Conservation (phyloP, 2,113 vertebrate genomes). For the Crotalus viridis region DNA sequence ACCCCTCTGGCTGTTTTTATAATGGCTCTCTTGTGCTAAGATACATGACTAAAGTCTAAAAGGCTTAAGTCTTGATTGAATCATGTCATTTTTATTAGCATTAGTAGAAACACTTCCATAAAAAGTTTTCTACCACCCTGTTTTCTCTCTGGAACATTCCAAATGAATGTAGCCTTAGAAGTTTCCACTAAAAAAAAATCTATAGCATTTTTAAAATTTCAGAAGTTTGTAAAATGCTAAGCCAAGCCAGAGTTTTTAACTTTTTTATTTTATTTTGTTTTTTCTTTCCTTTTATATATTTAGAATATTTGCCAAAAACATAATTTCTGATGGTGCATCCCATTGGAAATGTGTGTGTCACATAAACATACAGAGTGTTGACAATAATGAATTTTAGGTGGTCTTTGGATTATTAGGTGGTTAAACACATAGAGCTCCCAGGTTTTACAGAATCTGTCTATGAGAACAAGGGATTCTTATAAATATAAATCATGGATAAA, state of each 20-base stretch:
- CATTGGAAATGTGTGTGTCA: slow-evolving; percentile 47
- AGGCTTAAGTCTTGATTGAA: background rate
- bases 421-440: slow-evolving; percentile 28
- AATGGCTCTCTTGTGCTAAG: background rate
- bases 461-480: background rate
- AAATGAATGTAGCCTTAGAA: slow-evolving; percentile 51
- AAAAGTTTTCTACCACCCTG: slow-evolving; percentile 29
- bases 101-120: background rate
- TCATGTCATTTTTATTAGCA: background rate
- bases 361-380: slow-evolving; percentile 46
- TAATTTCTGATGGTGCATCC: slow-evolving; percentile 57
- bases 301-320: slow-evolving; percentile 65
- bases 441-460: slow-evolving; percentile 17
- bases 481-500: background rate
- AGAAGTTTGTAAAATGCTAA: slow-evolving; percentile 50
- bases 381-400: slow-evolving; percentile 69
- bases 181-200: slow-evolving; percentile 45
- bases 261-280: background rate
- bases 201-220: slow-evolving; percentile 51
- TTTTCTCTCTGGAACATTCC: slow-evolving; percentile 39
- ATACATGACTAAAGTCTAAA: background rate
- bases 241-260: slow-evolving; percentile 57
- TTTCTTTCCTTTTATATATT: slow-evolving; percentile 54
- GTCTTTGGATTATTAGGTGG: slow-evolving; percentile 49
- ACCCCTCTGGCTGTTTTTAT: background rate